Evolutionary conservation across 1,140 invertebrate genomes (phyloP).

Genomic region (Drosophila sucinea): DNA sequence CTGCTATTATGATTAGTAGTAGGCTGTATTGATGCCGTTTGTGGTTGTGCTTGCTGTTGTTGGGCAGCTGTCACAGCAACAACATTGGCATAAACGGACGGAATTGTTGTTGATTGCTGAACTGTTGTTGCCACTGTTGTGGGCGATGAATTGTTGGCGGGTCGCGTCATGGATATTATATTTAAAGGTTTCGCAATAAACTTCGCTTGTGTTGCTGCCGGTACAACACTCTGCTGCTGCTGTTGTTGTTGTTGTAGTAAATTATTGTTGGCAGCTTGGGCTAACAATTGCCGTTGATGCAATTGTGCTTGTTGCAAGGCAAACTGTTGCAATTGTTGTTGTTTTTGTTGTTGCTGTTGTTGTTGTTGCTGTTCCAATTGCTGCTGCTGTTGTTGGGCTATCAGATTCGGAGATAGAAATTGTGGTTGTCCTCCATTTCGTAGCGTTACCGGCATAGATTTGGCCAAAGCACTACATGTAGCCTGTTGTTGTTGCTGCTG

Average conservation of each 20-base stretch:
- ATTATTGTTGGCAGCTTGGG: constrained; percentile 70
- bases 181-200: constrained; percentile 76
- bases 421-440: constrained; percentile 68
- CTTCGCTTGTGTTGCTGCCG: constrained; percentile 77
- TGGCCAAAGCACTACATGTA: constrained; percentile 54
- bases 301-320: constrained; percentile 68
- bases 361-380: constrained; percentile 52
- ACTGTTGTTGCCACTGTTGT: constrained; percentile 57
- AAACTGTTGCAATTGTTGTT: constrained; percentile 72
- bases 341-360: constrained; percentile 63
- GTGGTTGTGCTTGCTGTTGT: constrained; percentile 47
- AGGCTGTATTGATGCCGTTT: constrained; percentile 40
- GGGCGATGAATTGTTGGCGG: constrained; percentile 56
- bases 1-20: constrained; percentile 51
- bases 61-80: constrained; percentile 52
- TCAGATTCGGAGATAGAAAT: constrained; percentile 59
- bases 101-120: constrained; percentile 63
- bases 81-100: constrained; percentile 72
- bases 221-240: constrained; percentile 66
- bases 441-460: constrained; percentile 58
- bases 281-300: constrained; percentile 64
- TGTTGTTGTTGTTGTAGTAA: constrained; percentile 76
- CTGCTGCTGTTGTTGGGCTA: constrained; percentile 57
- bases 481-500: constrained; percentile 57
- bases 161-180: constrained; percentile 75